These are phyloP conservation scores for Drosophila kurseongensis DNA, from an alignment of 1,140 invertebrate genomes.

Conservation along the genomic window DNA sequence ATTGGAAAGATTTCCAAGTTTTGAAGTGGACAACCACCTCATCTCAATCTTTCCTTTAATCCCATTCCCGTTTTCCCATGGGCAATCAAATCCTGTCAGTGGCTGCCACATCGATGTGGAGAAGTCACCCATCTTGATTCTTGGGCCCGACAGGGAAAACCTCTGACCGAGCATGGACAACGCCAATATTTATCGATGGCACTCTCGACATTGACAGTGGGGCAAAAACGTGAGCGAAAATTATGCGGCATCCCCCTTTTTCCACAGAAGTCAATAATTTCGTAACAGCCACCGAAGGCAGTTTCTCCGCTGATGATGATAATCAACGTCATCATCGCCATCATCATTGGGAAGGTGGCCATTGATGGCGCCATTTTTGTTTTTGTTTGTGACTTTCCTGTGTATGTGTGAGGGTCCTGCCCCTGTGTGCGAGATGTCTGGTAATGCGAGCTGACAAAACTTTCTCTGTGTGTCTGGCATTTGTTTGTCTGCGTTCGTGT, in stretches of 20 bases:
- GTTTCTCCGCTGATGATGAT: slow-evolving; percentile 1
- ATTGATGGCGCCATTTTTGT: slow-evolving; percentile 80
- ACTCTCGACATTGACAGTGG: slow-evolving; percentile 53
- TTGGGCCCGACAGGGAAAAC: slow-evolving; percentile 16
- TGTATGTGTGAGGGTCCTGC: slow-evolving; percentile 22
- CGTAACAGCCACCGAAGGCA: slow-evolving; percentile 36
- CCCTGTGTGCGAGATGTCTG: slow-evolving; percentile 39
- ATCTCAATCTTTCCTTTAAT: slow-evolving; percentile 8
- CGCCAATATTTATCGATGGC: slow-evolving; percentile 57
- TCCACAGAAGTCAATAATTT: slow-evolving; percentile 39
- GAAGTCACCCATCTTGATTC: slow-evolving; percentile 47
- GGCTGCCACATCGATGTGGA: slow-evolving; percentile 50
- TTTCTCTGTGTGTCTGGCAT: slow-evolving; percentile 49
- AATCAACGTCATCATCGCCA: slow-evolving; percentile 30
- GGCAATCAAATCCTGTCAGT: slow-evolving; percentile 49
- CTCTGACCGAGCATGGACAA: slow-evolving; percentile 30
- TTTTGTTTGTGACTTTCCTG: slow-evolving; percentile 50
- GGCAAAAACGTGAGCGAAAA: slow-evolving; percentile 52
- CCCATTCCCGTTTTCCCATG: not conserved
- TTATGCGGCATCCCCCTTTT: slow-evolving; percentile 31
- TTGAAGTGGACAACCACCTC: too few species aligned
- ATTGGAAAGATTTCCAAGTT: too few species aligned
- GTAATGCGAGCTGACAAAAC: slow-evolving; percentile 79
- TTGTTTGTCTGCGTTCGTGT: slow-evolving; percentile 49
- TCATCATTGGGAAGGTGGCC: slow-evolving; percentile 31